Conservation (phyloP, 2,888 invertebrate species). For the Plutella xylostella region DNA sequence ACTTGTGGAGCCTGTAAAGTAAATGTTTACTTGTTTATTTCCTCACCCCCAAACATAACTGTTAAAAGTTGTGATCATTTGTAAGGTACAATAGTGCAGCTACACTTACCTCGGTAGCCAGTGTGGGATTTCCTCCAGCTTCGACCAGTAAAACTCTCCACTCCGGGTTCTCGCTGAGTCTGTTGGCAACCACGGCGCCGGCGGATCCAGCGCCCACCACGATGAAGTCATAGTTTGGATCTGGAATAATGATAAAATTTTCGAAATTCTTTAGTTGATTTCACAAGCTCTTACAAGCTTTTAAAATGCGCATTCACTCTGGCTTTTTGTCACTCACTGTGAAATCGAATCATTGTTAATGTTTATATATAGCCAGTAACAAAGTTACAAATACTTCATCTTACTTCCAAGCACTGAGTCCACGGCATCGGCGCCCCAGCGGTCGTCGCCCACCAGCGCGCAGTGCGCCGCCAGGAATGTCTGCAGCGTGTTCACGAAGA, state of each 20-base stretch:
- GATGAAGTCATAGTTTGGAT: conserved; percentile 79
- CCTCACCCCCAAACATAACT: too few species aligned
- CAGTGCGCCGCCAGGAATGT: conserved; percentile 57
- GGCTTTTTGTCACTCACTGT: too few species aligned
- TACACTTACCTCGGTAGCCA: too few species aligned
- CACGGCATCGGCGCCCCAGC: conserved; percentile 38
- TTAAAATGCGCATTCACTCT: too few species aligned
- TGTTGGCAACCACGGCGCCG: conserved; percentile 82
- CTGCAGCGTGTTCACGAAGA: conserved; percentile 3
- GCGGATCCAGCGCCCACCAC: conserved; percentile 87
- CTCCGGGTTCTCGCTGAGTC: conserved; percentile 78
- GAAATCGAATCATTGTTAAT: too few species aligned
- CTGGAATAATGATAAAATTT: conserved; percentile 16
- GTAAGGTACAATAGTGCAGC: too few species aligned
- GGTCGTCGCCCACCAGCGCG: conserved; percentile 48
- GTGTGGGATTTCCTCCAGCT: too few species aligned
- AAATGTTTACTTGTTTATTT: neutral
- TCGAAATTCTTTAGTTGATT: too few species aligned
- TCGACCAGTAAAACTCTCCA: conserved; percentile 83
- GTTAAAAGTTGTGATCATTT: too few species aligned
- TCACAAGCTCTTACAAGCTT: too few species aligned
- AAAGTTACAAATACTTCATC: too few species aligned
- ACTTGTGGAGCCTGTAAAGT: neutral
- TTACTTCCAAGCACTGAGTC: conserved; percentile 2
- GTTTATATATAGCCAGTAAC: too few species aligned